Base-by-base conservation (phyloP, 2,113 vertebrate species). In the Hemiscyllium ocellatum region DNA sequence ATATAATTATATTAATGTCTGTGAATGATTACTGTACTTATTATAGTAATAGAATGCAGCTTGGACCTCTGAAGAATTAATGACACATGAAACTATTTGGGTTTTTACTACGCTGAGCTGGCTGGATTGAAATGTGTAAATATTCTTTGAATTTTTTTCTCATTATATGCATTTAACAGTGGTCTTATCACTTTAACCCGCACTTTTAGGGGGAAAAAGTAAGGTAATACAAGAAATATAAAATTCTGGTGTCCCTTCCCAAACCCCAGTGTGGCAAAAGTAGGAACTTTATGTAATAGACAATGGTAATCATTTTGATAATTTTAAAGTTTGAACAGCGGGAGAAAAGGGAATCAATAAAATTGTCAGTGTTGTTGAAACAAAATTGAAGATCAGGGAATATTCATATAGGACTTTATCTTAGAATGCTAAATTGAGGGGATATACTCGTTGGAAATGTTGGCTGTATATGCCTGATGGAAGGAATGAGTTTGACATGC, bases 11-110 rank as follows among this genome's bases (percentile, higher is more conserved):
- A 96, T 96, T 97, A 97, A 97, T 96, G 97, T 98, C 98, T 98
- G 98, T 99, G 98, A 98, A 98, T 98, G 98, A 99, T 99, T 98
- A 98, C 98, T 98, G 98, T 98, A 98, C 98, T 98, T 98, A 98
- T 97, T 98, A 97, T 96, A 97, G 96, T 97, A 98, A 98, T 98
- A 98, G 97, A 98, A 97, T 98, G 98, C 96, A 98, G 96, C 97
- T 97, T 98, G 97, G 98, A 98, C 98, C 4, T 96, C 97, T 97
- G 97, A 97, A 96, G 97, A 98, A 97, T 98, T 98, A 98, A 98
- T 98, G 98, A 98, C 97, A 98, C 98, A 98, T 99, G 98, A 97
- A 97, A 97, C 97, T 96, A 96, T 97, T 96, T 96, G 97, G 96
- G 97, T 97, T 97, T 97, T 96, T 96, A 96, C 96, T 97, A 98